Conservation (phyloP, 2,797 vertebrate genomes). For the Arnoldichthys spilopterus region DNA sequence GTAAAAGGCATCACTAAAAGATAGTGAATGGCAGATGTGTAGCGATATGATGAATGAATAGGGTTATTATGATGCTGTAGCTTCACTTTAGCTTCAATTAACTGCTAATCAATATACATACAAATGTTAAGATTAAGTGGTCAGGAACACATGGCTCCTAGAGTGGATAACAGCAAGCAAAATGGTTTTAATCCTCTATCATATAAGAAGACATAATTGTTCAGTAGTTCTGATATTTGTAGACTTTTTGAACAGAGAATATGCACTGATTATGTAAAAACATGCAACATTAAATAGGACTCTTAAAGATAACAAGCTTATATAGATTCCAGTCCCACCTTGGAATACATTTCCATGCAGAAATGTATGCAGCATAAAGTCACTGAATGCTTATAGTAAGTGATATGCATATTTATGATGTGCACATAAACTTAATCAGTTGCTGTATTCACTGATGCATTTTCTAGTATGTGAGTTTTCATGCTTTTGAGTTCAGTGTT, state of each 20-base stretch:
- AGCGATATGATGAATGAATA: conserved; percentile 46
- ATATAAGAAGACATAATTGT: background rate
- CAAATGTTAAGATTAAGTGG: conserved; percentile 35
- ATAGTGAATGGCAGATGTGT: conserved; percentile 32
- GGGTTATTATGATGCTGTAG: conserved; percentile 25
- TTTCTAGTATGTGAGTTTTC: no score
- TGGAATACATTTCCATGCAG: background rate
- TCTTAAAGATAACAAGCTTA: background rate
- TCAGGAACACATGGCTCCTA: conserved; percentile 37
- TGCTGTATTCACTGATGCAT: no score
- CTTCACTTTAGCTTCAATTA: conserved; percentile 28
- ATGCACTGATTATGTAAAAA: background rate
- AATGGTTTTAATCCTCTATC: background rate
- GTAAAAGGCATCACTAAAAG: background rate
- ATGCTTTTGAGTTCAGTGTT: no score
- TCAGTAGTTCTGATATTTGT: background rate
- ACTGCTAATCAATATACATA: conserved; percentile 46
- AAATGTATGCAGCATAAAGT: background rate
- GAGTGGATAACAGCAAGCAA: background rate
- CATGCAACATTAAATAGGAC: background rate
- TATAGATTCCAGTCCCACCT: background rate
- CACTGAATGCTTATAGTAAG: background rate
- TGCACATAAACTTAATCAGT: background rate
- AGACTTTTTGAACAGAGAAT: background rate
- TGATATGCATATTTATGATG: background rate